Percentiles rank a stretch among this genome's conserved stretches.
phyloP scores from a whole-genome alignment of 2,888 invertebrate genomes.

The Cinara cedri region DNA sequence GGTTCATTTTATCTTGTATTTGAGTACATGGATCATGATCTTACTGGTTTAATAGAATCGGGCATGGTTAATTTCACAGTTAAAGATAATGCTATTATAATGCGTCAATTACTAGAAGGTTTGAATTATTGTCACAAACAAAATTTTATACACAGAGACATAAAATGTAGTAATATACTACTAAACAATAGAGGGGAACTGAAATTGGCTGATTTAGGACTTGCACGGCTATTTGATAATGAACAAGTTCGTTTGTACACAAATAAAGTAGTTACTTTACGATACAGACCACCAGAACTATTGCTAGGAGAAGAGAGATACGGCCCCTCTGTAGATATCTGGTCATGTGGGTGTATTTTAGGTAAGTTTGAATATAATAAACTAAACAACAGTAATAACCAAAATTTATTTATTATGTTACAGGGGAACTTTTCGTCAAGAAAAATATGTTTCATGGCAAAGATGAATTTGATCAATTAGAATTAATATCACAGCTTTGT shows the following conservation, averaged over 20 bases:
- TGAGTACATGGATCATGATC: slow-evolving; percentile 99
- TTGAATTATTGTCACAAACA: slow-evolving; percentile 97
- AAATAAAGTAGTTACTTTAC: slow-evolving; percentile 97
- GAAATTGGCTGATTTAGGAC: slow-evolving; percentile 96
- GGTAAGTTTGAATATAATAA: slow-evolving; percentile 20
- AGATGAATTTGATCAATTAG: slow-evolving; percentile 73
- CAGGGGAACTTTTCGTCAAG: slow-evolving; percentile 94
- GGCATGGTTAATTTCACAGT: slow-evolving; percentile 96
- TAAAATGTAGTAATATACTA: slow-evolving; percentile 98
- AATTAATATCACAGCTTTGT: slow-evolving; percentile 91
- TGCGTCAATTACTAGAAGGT: slow-evolving; percentile 95
- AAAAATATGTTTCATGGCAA: slow-evolving; percentile 93
- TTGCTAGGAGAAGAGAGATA: slow-evolving; percentile 96
- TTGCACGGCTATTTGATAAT: slow-evolving; percentile 94
- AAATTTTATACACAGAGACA: slow-evolving; percentile 97
- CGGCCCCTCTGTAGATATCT: slow-evolving; percentile 97
- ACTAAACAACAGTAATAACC: slow-evolving; percentile 7
- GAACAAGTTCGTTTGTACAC: slow-evolving; percentile 95
- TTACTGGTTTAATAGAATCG: slow-evolving; percentile 97
- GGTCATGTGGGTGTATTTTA: slow-evolving; percentile 99
- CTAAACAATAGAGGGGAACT: slow-evolving; percentile 99
- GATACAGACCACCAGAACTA: slow-evolving; percentile 99
- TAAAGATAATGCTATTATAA: slow-evolving; percentile 94
- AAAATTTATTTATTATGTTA: slow-evolving; percentile 23
- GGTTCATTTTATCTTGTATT: slow-evolving; percentile 99